Evolutionary conservation across 2,888 invertebrate species (phyloP).

Genomic region (Noctuana brunneofusca): DNA sequence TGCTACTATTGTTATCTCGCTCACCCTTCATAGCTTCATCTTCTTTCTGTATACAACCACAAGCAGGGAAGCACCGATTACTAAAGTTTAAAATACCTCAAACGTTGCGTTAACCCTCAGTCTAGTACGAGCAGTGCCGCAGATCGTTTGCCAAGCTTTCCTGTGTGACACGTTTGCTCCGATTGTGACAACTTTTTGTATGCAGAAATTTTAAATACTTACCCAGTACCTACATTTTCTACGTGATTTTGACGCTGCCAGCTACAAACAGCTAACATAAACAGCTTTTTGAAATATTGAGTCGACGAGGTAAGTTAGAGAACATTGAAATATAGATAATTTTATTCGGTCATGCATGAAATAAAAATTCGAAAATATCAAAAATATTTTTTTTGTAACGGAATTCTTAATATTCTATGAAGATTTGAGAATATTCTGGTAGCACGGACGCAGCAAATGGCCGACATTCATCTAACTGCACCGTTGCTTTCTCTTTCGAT

Average conservation of each 20-base stretch:
- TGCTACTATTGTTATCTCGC: slow-evolving; percentile 63
- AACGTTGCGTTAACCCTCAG: slow-evolving; percentile 67
- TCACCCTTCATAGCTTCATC: slow-evolving; percentile 54
- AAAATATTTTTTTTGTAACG: slow-evolving; percentile 14
- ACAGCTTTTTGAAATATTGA: slow-evolving; percentile 45
- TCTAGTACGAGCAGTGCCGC: slow-evolving; percentile 67
- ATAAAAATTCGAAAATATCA: slow-evolving; percentile 20
- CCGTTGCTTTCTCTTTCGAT: slow-evolving; percentile 68
- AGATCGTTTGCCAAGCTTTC: slow-evolving; percentile 52
- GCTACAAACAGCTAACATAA: slow-evolving; percentile 26
- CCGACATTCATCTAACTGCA: slow-evolving; percentile 58
- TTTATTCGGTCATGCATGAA: slow-evolving; percentile 27
- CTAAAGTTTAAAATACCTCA: slow-evolving; percentile 75
- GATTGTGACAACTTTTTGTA: slow-evolving; percentile 61
- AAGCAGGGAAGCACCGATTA: slow-evolving; percentile 66
- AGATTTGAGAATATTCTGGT: slow-evolving; percentile 42
- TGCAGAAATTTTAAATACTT: slow-evolving; percentile 48
- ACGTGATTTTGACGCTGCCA: slow-evolving; percentile 29
- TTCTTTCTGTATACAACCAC: slow-evolving; percentile 46
- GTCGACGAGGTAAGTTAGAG: slow-evolving; percentile 58
- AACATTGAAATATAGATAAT: slow-evolving; percentile 18
- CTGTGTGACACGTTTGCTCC: slow-evolving; percentile 53
- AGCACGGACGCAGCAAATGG: slow-evolving; percentile 62
- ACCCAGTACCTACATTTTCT: slow-evolving; percentile 42
- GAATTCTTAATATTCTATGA: slow-evolving; percentile 7